A percentile compares a stretch with the other conserved stretches of the same genome.
These are phyloP conservation scores for Parnassius orleans DNA, from an alignment of 2,888 invertebrate genomes.

Conservation along the genomic window DNA sequence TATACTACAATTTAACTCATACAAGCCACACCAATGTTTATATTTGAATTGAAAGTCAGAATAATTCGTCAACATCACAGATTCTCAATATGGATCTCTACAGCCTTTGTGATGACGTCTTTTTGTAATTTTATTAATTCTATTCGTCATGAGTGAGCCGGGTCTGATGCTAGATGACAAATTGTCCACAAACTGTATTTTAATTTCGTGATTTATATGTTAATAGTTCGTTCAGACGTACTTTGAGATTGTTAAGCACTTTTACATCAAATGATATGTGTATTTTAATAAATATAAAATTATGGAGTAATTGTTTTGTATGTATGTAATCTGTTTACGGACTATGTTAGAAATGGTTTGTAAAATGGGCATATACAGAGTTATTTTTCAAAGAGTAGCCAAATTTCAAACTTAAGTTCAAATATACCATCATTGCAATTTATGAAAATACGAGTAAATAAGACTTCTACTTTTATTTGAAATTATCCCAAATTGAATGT, in stretches of 20 bases:
- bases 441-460: no score
- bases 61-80: slow-evolving; percentile 57
- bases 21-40: slow-evolving; percentile 52
- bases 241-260: neutral
- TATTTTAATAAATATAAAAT: no score
- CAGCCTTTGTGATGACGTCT: slow-evolving; percentile 38
- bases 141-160: slow-evolving; percentile 46
- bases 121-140: slow-evolving; percentile 60
- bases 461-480: no score
- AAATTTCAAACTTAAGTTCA: no score
- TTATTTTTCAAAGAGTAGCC: no score
- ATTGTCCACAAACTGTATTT: slow-evolving; percentile 40
- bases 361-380: no score
- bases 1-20: slow-evolving; percentile 41
- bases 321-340: no score
- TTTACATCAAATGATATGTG: no score
- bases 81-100: slow-evolving; percentile 41
- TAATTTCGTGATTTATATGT: slow-evolving; percentile 48
- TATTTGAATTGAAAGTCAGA: slow-evolving; percentile 49
- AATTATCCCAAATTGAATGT: no score
- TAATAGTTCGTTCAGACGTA: slow-evolving; percentile 33
- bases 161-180: slow-evolving; percentile 44
- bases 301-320: no score
- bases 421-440: no score
- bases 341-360: no score